Evolutionary conservation across 2,797 vertebrate species (phyloP).

Genomic region (Sebastes itinus): DNA sequence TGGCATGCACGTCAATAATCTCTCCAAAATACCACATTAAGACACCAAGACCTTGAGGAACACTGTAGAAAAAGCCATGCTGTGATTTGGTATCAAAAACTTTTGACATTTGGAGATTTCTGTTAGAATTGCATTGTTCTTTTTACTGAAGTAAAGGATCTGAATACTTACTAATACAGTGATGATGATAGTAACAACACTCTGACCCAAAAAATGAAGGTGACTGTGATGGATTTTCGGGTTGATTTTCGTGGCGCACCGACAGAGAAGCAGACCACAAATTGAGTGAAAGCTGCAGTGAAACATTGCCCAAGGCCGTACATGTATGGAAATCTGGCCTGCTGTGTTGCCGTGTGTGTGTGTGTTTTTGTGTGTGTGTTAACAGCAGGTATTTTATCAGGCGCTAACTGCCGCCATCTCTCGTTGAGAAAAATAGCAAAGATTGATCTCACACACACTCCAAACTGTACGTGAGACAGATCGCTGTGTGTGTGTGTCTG

Average conservation of each 20-base stretch:
- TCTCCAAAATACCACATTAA: too few species aligned
- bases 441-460: conserved; percentile 34
- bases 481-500: background rate
- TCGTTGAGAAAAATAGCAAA: conserved; percentile 32
- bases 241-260: background rate
- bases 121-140: too few species aligned
- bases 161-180: background rate
- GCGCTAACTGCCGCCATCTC: conserved; percentile 22
- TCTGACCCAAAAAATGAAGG: too few species aligned
- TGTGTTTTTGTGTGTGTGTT: background rate
- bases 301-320: background rate
- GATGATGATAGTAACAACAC: background rate
- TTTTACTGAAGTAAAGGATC: background rate
- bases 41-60: too few species aligned
- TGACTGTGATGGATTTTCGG: too few species aligned
- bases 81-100: too few species aligned
- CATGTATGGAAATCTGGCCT: background rate
- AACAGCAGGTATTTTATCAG: conserved; percentile 33
- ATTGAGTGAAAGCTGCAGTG: background rate
- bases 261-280: background rate
- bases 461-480: conserved; percentile 9
- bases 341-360: background rate
- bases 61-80: too few species aligned
- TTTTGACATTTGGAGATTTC: too few species aligned
- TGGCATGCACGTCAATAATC: too few species aligned